Percentiles rank a stretch among this genome's conserved stretches.
Conservation (phyloP, 2,888 invertebrate genomes). For the Ophion slaviceki region DNA sequence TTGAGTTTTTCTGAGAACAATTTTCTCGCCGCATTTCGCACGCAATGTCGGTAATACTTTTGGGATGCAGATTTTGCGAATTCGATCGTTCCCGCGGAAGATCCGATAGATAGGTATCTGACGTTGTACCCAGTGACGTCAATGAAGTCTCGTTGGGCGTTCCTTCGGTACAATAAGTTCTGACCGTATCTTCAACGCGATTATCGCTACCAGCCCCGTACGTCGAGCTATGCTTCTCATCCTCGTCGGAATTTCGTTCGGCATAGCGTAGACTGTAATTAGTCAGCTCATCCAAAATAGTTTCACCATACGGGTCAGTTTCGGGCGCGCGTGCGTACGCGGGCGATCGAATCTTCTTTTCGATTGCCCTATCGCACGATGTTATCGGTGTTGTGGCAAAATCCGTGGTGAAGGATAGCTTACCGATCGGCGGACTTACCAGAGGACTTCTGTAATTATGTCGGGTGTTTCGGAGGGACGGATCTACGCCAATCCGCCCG, state of each 20-base stretch:
- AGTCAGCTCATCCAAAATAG: constrained; percentile 87
- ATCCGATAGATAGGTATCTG: constrained; percentile 92
- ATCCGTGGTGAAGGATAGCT: constrained; percentile 5
- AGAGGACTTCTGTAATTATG: constrained; percentile 46
- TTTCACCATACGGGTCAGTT: constrained; percentile 77
- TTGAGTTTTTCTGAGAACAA: constrained; percentile 1
- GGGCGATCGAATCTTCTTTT: constrained; percentile 63
- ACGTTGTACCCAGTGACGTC: constrained; percentile 93
- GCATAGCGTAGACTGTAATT: constrained; percentile 95
- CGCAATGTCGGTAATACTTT: constrained; percentile 44
- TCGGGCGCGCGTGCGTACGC: constrained; percentile 67
- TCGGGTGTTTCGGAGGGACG: constrained; percentile 11
- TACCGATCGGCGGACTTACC: constrained; percentile 47
- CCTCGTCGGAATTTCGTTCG: constrained; percentile 89
- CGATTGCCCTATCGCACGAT: constrained; percentile 11
- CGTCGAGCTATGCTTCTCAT: constrained; percentile 77
- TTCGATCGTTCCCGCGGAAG: constrained; percentile 71
- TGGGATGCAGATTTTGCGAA: constrained; percentile 49
- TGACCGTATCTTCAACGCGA: constrained; percentile 90
- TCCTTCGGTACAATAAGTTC: constrained; percentile 96
- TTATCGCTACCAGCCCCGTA: constrained; percentile 75
- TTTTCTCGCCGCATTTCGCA: constrained; percentile 34
- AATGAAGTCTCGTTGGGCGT: constrained; percentile 89
- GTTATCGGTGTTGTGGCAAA: not conserved
- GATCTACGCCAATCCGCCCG: constrained; percentile 19